Evolutionary conservation across 2,888 invertebrate species (phyloP).

Genomic region (Vanessa cardui): DNA sequence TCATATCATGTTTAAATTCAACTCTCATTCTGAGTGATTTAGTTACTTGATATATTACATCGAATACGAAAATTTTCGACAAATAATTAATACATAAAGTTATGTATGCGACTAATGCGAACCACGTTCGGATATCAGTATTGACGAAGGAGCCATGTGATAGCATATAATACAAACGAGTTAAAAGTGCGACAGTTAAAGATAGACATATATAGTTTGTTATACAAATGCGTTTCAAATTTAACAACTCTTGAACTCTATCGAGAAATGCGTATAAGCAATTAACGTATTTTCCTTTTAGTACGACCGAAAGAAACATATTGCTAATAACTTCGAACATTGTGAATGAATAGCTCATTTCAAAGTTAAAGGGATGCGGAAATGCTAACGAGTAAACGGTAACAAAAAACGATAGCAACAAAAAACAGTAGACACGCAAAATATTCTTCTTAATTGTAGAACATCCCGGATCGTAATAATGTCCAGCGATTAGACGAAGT

Average conservation of each 20-base stretch:
- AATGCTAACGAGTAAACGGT: background rate
- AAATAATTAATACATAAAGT: conserved; percentile 1
- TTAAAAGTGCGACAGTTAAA: too few relatives aligned
- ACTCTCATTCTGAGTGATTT: conserved; percentile 13
- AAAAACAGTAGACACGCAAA: background rate
- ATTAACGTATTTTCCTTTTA: conserved; percentile 13
- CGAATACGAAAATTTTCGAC: conserved; percentile 16
- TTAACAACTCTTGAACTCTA: conserved; percentile 3
- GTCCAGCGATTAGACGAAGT: conserved; percentile 5
- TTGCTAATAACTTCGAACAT: background rate
- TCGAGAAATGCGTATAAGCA: conserved; percentile 1
- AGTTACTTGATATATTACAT: conserved; percentile 12
- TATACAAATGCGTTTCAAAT: conserved; percentile 2
- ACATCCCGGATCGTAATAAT: conserved; percentile 11
- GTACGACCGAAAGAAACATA: background rate
- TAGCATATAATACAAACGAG: too few relatives aligned
- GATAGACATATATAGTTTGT: too few relatives aligned
- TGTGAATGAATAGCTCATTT: background rate
- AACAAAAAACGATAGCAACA: background rate
- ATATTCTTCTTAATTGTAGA: conserved; percentile 3
- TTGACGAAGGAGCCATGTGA: background rate
- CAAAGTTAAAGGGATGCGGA: background rate
- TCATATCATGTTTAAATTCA: conserved; percentile 5
- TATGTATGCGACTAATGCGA: background rate
- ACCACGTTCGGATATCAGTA: background rate